These are phyloP conservation scores for Squalus acanthias DNA, from an alignment of 2,797 vertebrate species.

Conservation along the genomic window DNA sequence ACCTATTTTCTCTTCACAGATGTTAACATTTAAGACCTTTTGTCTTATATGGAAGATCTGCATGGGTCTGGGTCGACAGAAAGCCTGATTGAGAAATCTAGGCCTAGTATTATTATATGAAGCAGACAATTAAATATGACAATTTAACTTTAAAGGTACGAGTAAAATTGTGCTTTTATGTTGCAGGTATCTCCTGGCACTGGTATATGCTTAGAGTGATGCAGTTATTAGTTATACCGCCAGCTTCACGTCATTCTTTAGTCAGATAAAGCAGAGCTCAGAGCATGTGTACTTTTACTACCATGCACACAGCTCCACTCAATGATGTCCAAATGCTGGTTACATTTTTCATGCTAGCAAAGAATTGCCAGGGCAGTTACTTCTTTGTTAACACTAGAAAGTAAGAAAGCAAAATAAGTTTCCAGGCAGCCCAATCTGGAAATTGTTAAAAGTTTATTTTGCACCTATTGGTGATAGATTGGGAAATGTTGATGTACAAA, in stretches of 20 bases:
- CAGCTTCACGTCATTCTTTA: not conserved
- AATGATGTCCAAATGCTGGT: not conserved
- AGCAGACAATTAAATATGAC: not conserved
- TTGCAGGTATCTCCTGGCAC: not conserved
- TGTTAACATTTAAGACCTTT: not conserved
- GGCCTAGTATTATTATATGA: not conserved
- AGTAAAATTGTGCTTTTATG: not conserved
- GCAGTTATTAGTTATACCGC: not conserved
- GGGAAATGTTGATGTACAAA: too few relatives aligned
- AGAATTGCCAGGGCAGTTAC: not conserved
- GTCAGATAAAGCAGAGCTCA: not conserved
- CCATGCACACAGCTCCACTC: not conserved
- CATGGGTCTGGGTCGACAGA: not conserved
- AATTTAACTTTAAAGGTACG: not conserved
- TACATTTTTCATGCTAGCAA: not conserved
- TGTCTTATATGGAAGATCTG: too few relatives aligned
- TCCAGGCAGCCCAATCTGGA: too few relatives aligned
- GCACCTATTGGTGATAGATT: not conserved
- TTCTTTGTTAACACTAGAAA: not conserved
- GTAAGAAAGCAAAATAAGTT: not conserved
- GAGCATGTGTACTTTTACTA: not conserved
- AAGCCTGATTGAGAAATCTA: not conserved
- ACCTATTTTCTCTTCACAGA: too few relatives aligned
- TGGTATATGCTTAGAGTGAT: not conserved
- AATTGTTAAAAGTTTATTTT: not conserved